Base-by-base conservation (phyloP, 2,888 invertebrate genomes). In the Chrysodeixis includens region DNA sequence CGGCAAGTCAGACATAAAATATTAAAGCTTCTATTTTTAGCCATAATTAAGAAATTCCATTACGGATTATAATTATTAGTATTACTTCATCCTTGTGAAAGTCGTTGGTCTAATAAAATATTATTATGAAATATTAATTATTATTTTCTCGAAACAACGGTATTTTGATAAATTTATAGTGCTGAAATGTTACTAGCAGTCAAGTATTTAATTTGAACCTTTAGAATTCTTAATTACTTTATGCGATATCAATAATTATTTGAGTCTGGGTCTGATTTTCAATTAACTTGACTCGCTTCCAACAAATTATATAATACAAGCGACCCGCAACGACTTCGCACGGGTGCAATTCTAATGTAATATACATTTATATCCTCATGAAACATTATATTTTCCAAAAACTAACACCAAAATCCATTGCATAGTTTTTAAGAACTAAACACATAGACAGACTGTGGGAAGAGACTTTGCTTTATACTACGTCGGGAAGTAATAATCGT, bases 31-130 rank as follows among this genome's bases (percentile, higher is more conserved):
- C 12, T 51, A 44, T 46, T 65, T 60, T 35, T 44, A 30, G 49
- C 14, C 18, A 46, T 61, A 54, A 59, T 67, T 46, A 56, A 51
- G 18, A n/a, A 12, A 62, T 55, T 57, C 55, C 14, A n/a, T n/a
- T n/a, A n/a, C n/a, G n/a, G n/a, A 68, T 63, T 64, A 57, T 65
- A 32, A 55, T 35, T 40, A 51, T 30, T 59, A 9, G 7, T 18
- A 58, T 44, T 52, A 40, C n/a, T n/a, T n/a, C n/a, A n/a, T n/a
- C n/a, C 12, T 59, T n/a, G n/a, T 16, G 5, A 30, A 30, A 35
- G 40, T 53, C 22, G 16, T 52, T 64, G 14, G 64, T 49, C 51
- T 49, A 63, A 30, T 12, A 14, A 14, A 51, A 63, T 18, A 53
- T 40, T 46, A 56, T 66, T 40, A 20, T 16, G 30, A 26, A 52